These are phyloP conservation scores for Trichomycterus rosablanca DNA, from an alignment of 2,113 vertebrate genomes.

Conservation along the genomic window DNA sequence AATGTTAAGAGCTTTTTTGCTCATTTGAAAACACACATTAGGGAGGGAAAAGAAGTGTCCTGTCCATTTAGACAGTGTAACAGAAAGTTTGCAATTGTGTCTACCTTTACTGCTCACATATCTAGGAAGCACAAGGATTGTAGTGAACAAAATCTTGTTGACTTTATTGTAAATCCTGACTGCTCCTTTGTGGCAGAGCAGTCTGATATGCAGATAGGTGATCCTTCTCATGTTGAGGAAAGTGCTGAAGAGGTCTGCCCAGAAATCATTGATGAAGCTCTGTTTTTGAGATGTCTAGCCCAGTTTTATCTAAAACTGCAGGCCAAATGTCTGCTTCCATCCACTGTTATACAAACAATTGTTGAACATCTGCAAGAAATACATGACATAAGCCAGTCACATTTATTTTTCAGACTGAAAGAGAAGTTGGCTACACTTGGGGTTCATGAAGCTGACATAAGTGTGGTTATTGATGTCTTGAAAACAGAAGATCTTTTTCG, in stretches of 20 bases:
- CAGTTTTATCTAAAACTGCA: conserved; percentile 43
- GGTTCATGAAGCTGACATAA: conserved; percentile 2
- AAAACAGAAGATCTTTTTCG: conserved; percentile 1
- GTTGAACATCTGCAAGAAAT: conserved; percentile 11
- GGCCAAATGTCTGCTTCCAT: neutral
- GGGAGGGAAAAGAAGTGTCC: conserved; percentile 23
- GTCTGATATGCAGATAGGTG: neutral
- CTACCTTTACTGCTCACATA: conserved; percentile 31
- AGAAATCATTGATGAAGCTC: conserved; percentile 5
- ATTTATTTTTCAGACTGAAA: conserved; percentile 14
- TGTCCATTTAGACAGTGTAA: conserved; percentile 33
- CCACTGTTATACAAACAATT: conserved; percentile 5
- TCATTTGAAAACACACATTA: conserved; percentile 35
- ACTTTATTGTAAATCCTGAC: conserved; percentile 19
- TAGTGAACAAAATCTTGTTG: conserved; percentile 27
- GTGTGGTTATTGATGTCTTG: neutral
- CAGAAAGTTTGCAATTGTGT: conserved; percentile 16
- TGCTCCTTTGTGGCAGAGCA: neutral
- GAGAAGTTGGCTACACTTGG: conserved; percentile 7
- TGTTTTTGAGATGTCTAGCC: conserved; percentile 26
- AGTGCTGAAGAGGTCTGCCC: conserved; percentile 5
- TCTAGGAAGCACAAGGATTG: conserved; percentile 28
- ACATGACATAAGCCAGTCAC: conserved; percentile 16
- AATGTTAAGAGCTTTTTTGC: conserved; percentile 20
- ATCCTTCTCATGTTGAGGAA: conserved; percentile 1